Evolutionary conservation across 2,888 invertebrate genomes (phyloP).

Genomic region (Eristalis pertinax): DNA sequence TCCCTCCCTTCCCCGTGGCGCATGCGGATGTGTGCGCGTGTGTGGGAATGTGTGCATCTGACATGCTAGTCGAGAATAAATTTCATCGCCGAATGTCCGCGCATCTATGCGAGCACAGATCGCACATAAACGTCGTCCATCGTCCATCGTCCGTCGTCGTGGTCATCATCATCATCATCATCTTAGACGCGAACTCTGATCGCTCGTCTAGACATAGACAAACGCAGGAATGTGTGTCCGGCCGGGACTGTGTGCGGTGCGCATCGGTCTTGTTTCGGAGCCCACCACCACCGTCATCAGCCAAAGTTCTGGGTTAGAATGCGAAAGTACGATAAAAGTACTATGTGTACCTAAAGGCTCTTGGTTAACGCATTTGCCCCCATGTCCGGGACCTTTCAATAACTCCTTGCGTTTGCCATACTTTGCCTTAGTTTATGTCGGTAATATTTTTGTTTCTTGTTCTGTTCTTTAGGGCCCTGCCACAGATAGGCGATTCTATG

Average conservation of each 20-base stretch:
- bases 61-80: conserved; percentile 64
- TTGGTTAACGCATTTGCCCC: conserved; percentile 68
- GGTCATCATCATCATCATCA: conserved; percentile 39
- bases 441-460: conserved; percentile 67
- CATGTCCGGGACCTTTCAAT: conserved; percentile 70
- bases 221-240: conserved; percentile 58
- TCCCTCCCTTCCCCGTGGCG: conserved; percentile 13
- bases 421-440: conserved; percentile 65
- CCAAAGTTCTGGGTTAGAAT: conserved; percentile 70
- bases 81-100: conserved; percentile 47
- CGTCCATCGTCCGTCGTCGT: background rate
- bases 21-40: background rate
- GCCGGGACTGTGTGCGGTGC: no score
- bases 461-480: conserved; percentile 25
- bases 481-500: conserved; percentile 23
- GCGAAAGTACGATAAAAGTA: conserved; percentile 56
- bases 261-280: conserved; percentile 34
- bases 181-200: conserved; percentile 69
- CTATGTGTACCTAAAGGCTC: conserved; percentile 28
- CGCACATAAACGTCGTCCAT: conserved; percentile 45
- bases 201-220: conserved; percentile 67
- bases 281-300: conserved; percentile 35
- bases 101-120: conserved; percentile 45
- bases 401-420: conserved; percentile 68
- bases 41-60: conserved; percentile 28